Base-by-base conservation (phyloP, 1,140 invertebrate genomes). In the Sarcophaga bullata region DNA sequence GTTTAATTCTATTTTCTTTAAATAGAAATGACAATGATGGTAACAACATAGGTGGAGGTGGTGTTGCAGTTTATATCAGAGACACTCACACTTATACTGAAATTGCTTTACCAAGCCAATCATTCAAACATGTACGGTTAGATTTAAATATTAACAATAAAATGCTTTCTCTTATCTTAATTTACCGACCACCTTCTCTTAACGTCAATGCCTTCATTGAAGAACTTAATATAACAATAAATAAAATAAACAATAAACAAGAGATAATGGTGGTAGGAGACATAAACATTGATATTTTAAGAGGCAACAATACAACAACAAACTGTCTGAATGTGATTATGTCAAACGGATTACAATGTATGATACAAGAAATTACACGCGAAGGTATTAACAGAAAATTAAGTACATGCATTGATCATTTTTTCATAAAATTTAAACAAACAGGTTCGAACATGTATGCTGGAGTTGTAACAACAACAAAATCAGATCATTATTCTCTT, bases 211-310 rank as follows among this genome's bases (percentile, higher is more conserved):
- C 8, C 10, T 75, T 75, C 73, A 15, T 75, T 15, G 5, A 13
- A 9, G 37, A 75, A 75, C 13, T 47, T 9, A 11, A 75, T 13
- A 0, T 15, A 47, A 75, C 10, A 75, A 7, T 47, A 75, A 75
- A 47, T 13, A 47, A 47, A 75, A 75, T 17, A 73, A 6, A 25
- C 19, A 75, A 46, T 7, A 75, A 17, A 75, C 46, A 7, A 10
- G 47, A 75, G 46, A 46, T n/a, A n/a, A n/a, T n/a, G n/a, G 9
- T 75, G 6, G 73, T 47, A 48, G 73, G 25, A 46, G 73, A 75
- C n/a, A 47, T 47, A 13, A 75, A 75, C 46, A 75, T 75, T 47
- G 73, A 75, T 47, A 75, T 75, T 11, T 6, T 75, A 47, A 75
- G 47, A 13, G 10, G 13, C 9, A 75, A 37, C 11, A 47, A 48